Evolutionary conservation across 2,888 invertebrate species (phyloP), one percentile per base, ranked within the genome.

Genomic region (Lapara coniferarum): DNA sequence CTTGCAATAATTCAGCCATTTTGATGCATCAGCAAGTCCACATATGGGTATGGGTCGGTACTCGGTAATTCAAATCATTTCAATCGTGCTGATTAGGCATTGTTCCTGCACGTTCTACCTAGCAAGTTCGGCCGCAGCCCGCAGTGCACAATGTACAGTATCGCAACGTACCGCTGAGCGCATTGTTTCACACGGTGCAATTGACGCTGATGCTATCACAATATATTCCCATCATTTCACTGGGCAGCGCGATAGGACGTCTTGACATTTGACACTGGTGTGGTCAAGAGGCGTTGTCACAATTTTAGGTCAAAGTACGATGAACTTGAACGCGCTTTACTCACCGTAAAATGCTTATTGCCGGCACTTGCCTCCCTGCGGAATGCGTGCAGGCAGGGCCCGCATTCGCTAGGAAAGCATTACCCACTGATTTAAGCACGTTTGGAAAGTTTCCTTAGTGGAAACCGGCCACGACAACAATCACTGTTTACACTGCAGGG

Each of bases 381-480:
- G 92, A 92, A 93, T 91, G 92, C 90, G 90, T 90, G 90, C 90
- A 89, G 89, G 89, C 89, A 83, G 88, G 87, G 89, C 88, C 88
- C 89, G 89, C 93, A 92, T 89, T 90, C 89, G 90, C 90, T 91
- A 92, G 88, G 90, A 87, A 89, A 88, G 90, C 92, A 92, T 93
- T 90, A 92, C 88, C 90, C 88, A 90, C 90, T 89, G 89, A 92
- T 90, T 90, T 90, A 91, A 91, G 89, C 91, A 91, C 90, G 90
- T 91, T 93, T 91, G 88, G 92, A 92, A 93, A 92, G 91, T 92
- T 90, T 91, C 90, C 92, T 88, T 83, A 83, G 87, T 87, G 89
- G 90, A 92, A 93, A 92, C 92, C 90, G 89, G 93, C 90, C 89
- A 90, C 90, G 91, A 91, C 92, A 92, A 93, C 93, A 93, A 92